Conservation (phyloP, 2,888 invertebrate genomes). For the Achlya flavicornis region DNA sequence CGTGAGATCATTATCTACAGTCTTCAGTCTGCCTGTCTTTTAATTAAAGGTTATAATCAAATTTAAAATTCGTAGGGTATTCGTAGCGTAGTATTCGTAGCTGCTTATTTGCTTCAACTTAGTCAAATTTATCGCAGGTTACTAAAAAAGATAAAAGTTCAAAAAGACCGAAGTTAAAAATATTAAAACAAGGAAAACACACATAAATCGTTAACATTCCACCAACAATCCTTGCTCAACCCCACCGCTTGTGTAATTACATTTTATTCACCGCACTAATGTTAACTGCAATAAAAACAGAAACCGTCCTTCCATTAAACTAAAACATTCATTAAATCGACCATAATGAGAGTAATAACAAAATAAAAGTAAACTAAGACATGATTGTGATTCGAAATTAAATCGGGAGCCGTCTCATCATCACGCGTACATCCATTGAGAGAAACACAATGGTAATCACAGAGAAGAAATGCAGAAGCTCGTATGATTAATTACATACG, state of each 20-base stretch:
- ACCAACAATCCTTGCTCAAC: not conserved
- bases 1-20: too few relatives aligned
- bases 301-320: conserved; percentile 52
- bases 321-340: conserved; percentile 60
- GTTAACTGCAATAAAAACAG: conserved; percentile 36
- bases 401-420: conserved; percentile 64
- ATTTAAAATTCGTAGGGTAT: too few relatives aligned
- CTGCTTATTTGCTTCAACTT: too few relatives aligned
- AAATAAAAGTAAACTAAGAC: conserved; percentile 54
- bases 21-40: too few relatives aligned
- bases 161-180: not conserved
- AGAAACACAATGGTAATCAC: conserved; percentile 67
- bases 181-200: not conserved
- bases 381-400: conserved; percentile 63
- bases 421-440: conserved; percentile 47
- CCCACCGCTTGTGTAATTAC: conserved; percentile 1
- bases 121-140: too few relatives aligned
- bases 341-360: conserved; percentile 53
- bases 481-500: conserved; percentile 65
- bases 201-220: not conserved
- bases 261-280: conserved; percentile 8
- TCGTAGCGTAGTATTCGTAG: too few relatives aligned
- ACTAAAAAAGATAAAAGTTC: not conserved
- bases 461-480: conserved; percentile 58
- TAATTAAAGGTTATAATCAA: too few relatives aligned